Evolutionary conservation across 2,113 vertebrate genomes (phyloP).

Genomic region (Furnarius figulus): DNA sequence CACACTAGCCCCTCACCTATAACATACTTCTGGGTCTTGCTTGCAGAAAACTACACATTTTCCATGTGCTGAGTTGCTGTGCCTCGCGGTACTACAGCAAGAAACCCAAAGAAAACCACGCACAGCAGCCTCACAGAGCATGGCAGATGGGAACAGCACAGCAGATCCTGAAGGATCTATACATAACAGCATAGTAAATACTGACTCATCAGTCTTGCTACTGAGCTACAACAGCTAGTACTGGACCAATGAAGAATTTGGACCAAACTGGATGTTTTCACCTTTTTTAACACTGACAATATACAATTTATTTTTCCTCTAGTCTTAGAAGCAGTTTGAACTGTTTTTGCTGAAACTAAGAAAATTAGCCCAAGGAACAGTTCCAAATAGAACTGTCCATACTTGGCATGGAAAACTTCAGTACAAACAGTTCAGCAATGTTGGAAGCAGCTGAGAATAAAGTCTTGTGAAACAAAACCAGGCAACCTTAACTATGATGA

Average conservation of each 20-base stretch:
- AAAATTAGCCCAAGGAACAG: conserved; percentile 13
- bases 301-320: background rate
- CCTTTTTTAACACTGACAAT: background rate
- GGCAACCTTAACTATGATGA: background rate
- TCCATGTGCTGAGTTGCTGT: background rate
- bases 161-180: background rate
- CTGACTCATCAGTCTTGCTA: background rate
- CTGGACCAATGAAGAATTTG: background rate
- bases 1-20: background rate
- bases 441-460: conserved; percentile 10
- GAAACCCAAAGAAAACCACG: background rate
- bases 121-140: background rate
- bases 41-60: background rate
- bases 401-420: conserved; percentile 65
- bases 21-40: background rate
- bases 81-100: background rate
- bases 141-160: background rate
- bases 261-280: background rate
- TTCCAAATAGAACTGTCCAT: conserved; percentile 37
- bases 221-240: background rate
- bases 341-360: conserved; percentile 20
- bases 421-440: conserved; percentile 6
- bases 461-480: background rate
- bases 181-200: background rate
- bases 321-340: background rate